These are phyloP conservation scores for Nymphalis io DNA, from an alignment of 1,140 invertebrate species.

Conservation along the genomic window DNA sequence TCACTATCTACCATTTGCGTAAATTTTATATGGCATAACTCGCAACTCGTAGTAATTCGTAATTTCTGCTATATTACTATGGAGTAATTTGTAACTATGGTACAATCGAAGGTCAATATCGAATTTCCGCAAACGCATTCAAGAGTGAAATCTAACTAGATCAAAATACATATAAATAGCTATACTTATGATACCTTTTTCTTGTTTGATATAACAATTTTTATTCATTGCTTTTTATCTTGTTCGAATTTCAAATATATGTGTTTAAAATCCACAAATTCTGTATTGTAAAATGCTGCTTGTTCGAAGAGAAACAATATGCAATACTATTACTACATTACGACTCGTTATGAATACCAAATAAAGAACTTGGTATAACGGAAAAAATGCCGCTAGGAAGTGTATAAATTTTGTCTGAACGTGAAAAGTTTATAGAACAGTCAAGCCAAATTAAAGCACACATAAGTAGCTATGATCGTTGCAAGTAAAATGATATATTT, in stretches of 20 bases:
- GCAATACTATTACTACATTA: neutral
- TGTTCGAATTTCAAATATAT: too few species aligned
- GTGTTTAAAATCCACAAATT: too few species aligned
- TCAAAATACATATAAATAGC: neutral
- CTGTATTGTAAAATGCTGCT: too few species aligned
- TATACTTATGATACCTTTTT: too few species aligned
- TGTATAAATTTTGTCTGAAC: neutral
- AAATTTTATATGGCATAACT: constrained; percentile 51
- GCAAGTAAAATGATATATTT: too few species aligned
- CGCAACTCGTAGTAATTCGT: constrained; percentile 56
- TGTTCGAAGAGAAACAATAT: neutral
- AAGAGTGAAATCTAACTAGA: constrained; percentile 6
- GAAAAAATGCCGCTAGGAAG: neutral
- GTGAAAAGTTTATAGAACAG: neutral
- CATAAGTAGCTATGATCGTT: neutral
- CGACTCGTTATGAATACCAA: neutral
- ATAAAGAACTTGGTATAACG: neutral
- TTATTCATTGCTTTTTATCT: too few species aligned
- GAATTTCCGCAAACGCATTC: constrained; percentile 42
- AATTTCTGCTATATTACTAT: constrained; percentile 36
- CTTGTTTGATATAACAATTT: too few species aligned
- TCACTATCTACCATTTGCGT: constrained; percentile 51
- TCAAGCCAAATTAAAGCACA: neutral
- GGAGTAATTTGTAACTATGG: neutral
- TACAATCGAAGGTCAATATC: constrained; percentile 69